These are phyloP conservation scores for Ia io DNA, from an alignment of 2,113 vertebrate genomes.

Conservation along the genomic window DNA sequence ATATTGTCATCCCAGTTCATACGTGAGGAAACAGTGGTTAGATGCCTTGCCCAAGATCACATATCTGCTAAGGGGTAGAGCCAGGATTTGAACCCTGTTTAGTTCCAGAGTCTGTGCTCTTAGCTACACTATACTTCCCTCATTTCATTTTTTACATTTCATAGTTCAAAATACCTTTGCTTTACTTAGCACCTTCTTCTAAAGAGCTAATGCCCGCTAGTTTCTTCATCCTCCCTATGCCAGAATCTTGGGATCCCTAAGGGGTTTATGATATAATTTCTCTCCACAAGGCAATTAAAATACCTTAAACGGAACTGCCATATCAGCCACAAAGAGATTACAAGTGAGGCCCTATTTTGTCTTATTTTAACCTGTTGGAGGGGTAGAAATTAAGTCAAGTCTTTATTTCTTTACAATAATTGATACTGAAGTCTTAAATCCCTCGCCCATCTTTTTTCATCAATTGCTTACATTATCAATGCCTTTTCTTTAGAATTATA, in stretches of 20 bases:
- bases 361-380: background rate
- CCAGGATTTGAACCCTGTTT: background rate
- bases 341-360: slow-evolving; percentile 1
- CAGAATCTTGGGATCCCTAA: background rate
- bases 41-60: background rate
- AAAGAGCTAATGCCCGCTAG: background rate
- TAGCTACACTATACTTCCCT: background rate
- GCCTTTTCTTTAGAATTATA: background rate
- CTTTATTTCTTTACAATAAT: slow-evolving; percentile 15
- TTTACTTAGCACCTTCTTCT: background rate
- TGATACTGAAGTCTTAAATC: background rate
- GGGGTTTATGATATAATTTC: background rate
- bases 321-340: background rate
- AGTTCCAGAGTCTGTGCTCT: background rate
- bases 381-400: background rate
- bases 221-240: background rate
- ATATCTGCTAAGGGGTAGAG: background rate
- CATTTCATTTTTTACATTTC: background rate
- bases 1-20: background rate
- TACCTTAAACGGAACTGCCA: background rate
- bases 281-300: background rate
- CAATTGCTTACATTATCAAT: background rate
- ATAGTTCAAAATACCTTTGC: background rate
- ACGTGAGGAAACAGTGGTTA: background rate
- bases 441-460: background rate